A percentile compares a stretch with the other conserved stretches of the same genome.
Evolutionary conservation across 2,888 invertebrate genomes (phyloP).

Genomic region (Luperina testacea): DNA sequence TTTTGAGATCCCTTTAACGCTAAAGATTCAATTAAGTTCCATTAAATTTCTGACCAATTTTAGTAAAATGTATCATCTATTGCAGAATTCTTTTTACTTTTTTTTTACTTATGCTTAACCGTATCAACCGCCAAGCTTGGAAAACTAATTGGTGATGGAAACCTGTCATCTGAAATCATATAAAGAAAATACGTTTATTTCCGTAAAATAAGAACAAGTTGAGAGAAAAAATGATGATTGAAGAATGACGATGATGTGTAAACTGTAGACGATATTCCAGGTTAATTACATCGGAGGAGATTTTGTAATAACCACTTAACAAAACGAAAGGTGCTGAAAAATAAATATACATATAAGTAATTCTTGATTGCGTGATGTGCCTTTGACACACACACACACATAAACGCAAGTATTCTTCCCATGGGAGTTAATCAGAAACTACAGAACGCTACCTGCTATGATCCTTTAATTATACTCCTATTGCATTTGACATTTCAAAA

Average conservation of each 20-base stretch:
- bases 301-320: background rate
- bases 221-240: too few species aligned
- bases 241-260: background rate
- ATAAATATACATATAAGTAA: background rate
- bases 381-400: background rate
- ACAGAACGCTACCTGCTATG: too few species aligned
- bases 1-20: background rate
- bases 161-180: background rate
- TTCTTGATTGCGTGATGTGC: background rate
- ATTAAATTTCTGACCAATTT: slow-evolving; percentile 6
- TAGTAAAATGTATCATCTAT: background rate
- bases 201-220: too few species aligned
- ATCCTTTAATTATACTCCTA: too few species aligned
- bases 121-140: too few species aligned
- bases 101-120: too few species aligned
- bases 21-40: background rate
- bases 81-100: too few species aligned
- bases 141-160: background rate
- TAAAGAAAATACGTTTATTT: too few species aligned
- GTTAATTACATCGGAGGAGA: background rate
- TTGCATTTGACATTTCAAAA: too few species aligned
- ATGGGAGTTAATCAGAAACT: too few species aligned
- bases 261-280: background rate
- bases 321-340: background rate
- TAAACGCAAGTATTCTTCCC: too few species aligned